Evolutionary conservation across 2,113 vertebrate species (phyloP), one percentile per base, ranked within the genome.

Genomic region (Amphiprion ocellaris): DNA sequence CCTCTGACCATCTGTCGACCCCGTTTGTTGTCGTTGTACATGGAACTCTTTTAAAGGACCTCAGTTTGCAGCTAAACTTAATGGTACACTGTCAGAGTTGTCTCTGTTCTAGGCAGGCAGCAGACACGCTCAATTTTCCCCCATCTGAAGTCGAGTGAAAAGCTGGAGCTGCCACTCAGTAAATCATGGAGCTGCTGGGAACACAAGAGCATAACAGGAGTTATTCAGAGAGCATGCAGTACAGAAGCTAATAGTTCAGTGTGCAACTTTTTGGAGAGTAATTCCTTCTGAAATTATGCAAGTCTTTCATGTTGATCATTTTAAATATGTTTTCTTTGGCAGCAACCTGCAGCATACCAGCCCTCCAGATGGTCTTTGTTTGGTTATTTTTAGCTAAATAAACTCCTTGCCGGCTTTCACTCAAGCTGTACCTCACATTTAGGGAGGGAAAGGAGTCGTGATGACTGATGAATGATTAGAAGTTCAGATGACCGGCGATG

Each of bases 241-340:
- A 77, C 65, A 85, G 87, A 76, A 84, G 78, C 71, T 75, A 83
- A 87, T 70, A 72, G 59, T 82, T 81, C 37, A 78, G 50, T 63
- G 17, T 60, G 56, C 49, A 59, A 49, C 54, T 77, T 81, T 70
- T 79, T 58, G 26, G 37, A 39, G 50, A 70, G 46, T 77, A 87
- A 88, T 86, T 90, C 33, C 65, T 84, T 16, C 52, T 62, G 30
- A 90, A 88, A 90, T 92, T 83, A 90, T 85, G 58, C 78, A 86
- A 87, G 68, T 30, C 72, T 79, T 89, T 91, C 68, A 76, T 85
- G 90, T 90, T 91, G 73, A 89, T 92, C 73, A 90, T 85, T 92
- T 92, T 77, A 84, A 94, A 86, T 59, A 79, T 92, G 92, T 94
- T 94, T 94, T 84, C 66, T 61, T 90, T 94, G 93, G 91, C 92